Conservation (phyloP, 2,113 vertebrate genomes). For the Corythornis cristatus region DNA sequence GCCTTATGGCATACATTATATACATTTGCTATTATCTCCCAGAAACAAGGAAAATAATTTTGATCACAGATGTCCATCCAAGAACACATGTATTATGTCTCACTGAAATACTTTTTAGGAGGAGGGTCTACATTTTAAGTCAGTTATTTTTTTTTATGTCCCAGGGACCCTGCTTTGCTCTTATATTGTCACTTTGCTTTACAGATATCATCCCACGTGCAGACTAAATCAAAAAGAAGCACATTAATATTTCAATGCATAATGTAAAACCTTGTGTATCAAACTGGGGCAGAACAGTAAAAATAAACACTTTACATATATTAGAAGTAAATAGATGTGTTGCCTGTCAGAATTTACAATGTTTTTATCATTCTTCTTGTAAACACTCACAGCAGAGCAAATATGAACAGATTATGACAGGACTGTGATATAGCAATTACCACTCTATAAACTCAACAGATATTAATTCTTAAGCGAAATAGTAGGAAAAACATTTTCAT, state of each 20-base stretch:
- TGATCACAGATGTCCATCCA: background rate
- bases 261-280: background rate
- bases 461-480: background rate
- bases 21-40: background rate
- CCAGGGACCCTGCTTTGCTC: background rate
- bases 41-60: constrained; percentile 13
- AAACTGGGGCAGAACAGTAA: background rate
- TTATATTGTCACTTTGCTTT: background rate
- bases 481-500: background rate
- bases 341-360: background rate
- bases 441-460: background rate
- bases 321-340: constrained; percentile 15
- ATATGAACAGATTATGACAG: background rate
- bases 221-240: background rate
- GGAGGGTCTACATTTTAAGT: background rate
- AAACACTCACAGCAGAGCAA: background rate
- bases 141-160: background rate
- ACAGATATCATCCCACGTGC: background rate
- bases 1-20: background rate
- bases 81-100: background rate
- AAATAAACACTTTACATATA: background rate
- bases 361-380: background rate
- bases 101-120: background rate
- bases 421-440: background rate
- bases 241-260: background rate